Conservation (phyloP, 2,797 vertebrate genomes). For the Linurgus olivaceus region DNA sequence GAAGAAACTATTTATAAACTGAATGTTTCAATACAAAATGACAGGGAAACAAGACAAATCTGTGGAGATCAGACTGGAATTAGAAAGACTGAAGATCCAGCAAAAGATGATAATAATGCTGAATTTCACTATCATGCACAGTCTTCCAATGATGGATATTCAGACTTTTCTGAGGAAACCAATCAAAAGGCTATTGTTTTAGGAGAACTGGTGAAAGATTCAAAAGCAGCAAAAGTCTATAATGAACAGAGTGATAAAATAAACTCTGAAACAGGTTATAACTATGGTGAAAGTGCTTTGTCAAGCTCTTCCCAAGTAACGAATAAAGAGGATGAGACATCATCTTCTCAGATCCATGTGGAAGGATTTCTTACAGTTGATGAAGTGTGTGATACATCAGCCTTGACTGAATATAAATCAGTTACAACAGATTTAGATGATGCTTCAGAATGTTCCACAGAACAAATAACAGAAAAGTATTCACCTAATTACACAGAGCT, state of each 20-base stretch:
- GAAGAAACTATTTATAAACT: constrained; percentile 16
- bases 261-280: not conserved
- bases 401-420: constrained; percentile 25
- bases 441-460: constrained; percentile 64
- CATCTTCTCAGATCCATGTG: not conserved
- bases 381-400: constrained; percentile 42
- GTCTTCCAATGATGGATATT: not conserved
- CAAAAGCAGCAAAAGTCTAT: constrained; percentile 31
- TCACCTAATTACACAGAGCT: constrained; percentile 79
- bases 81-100: not conserved
- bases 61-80: constrained; percentile 19
- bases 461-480: constrained; percentile 67
- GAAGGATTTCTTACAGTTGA: constrained; percentile 35
- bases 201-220: constrained; percentile 13
- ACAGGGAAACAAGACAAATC: constrained; percentile 24
- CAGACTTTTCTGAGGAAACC: not conserved
- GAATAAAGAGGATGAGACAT: constrained; percentile 7
- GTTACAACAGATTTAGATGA: constrained; percentile 39
- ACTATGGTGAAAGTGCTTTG: not conserved
- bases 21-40: constrained; percentile 3
- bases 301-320: constrained; percentile 19
- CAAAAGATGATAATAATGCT: not conserved
- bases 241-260: not conserved
- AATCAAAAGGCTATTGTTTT: not conserved
- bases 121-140: not conserved